phyloP scores from a whole-genome alignment of 2,888 invertebrate species.

The Calameuta idolon region DNA sequence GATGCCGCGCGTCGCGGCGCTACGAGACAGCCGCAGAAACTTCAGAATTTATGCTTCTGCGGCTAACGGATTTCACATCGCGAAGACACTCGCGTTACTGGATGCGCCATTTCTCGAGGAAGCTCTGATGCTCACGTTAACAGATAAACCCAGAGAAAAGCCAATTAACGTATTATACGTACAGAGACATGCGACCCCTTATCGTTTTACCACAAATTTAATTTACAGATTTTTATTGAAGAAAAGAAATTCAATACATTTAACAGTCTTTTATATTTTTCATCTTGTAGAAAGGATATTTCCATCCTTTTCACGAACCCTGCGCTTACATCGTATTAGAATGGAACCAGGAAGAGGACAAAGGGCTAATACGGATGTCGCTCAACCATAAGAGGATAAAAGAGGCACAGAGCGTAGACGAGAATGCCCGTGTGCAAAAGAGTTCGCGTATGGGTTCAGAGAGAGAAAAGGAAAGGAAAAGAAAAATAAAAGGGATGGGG shows the following conservation, averaged over 20 bases:
- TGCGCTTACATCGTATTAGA: neutral
- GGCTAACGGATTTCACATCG: slow-evolving; percentile 5
- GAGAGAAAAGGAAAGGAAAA: neutral
- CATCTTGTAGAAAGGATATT: neutral
- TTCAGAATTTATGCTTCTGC: slow-evolving; percentile 53
- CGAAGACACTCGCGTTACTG: neutral
- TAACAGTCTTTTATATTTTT: neutral
- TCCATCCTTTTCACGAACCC: neutral
- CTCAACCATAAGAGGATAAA: neutral
- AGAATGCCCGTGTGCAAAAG: neutral
- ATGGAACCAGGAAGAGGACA: neutral
- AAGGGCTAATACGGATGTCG: neutral
- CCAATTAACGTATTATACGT: too few species aligned
- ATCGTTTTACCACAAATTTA: neutral
- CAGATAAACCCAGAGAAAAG: neutral
- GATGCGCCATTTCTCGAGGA: neutral
- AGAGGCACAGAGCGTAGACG: neutral
- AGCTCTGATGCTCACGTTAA: neutral
- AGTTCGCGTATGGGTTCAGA: neutral
- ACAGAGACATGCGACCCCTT: neutral
- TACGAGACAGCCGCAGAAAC: slow-evolving; percentile 56
- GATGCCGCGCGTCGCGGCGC: neutral
- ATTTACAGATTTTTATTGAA: neutral
- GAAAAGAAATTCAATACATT: neutral
- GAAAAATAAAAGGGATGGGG: neutral